phyloP scores from a whole-genome alignment of 2,888 invertebrate species.

The Heliconius sara region DNA sequence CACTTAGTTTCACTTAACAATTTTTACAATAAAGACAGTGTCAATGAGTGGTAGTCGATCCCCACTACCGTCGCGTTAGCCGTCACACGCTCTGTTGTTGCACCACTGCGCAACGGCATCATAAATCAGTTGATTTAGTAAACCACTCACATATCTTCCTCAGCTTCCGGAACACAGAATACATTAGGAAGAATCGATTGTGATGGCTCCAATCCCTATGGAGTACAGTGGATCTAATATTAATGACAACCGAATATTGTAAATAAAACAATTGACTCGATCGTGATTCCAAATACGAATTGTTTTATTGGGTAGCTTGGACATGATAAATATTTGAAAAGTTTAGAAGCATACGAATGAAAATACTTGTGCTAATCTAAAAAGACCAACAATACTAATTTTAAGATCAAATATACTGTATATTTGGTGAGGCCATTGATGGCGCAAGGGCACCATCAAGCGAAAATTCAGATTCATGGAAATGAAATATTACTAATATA shows the following conservation, averaged over 20 bases:
- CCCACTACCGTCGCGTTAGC: neutral
- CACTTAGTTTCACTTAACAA: no score
- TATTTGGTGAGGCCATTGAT: neutral
- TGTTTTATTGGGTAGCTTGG: slow-evolving; percentile 8
- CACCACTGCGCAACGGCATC: neutral
- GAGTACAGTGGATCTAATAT: slow-evolving; percentile 35
- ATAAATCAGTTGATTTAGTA: slow-evolving; percentile 16
- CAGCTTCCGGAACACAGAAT: slow-evolving; percentile 12
- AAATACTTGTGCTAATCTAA: no score
- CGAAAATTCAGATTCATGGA: no score
- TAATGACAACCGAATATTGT: slow-evolving; percentile 33
- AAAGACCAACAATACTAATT: no score
- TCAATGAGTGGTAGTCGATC: neutral
- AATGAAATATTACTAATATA: no score
- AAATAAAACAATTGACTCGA: slow-evolving; percentile 39
- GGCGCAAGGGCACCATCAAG: no score
- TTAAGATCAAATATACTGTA: neutral
- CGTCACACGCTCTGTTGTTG: neutral
- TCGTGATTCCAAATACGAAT: slow-evolving; percentile 33
- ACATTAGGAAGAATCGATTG: slow-evolving; percentile 30
- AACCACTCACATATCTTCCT: slow-evolving; percentile 19
- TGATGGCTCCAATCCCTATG: slow-evolving; percentile 24
- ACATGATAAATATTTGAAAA: neutral
- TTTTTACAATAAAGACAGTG: no score
- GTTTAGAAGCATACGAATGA: neutral